Evolutionary conservation across 53 echinoderm and acorn worm genomes (phyloP).

Genomic region (Holothuria scabra): DNA sequence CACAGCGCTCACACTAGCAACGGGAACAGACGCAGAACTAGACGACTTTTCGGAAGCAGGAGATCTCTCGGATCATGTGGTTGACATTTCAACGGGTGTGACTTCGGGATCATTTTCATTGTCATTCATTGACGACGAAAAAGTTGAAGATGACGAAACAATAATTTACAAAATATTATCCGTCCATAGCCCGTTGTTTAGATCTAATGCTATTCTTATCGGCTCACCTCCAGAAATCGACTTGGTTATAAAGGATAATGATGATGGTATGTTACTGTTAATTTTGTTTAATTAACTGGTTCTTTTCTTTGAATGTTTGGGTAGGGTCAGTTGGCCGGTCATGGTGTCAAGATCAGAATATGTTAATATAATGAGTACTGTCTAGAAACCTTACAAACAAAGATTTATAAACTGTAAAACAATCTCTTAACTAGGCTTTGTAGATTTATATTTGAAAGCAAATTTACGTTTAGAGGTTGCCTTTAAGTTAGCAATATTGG

Average conservation of each 20-base stretch:
- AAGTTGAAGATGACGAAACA: constrained; percentile 7
- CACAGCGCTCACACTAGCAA: too few species aligned
- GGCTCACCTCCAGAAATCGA: not conserved
- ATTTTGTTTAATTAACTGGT: too few species aligned
- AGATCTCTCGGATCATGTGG: not conserved
- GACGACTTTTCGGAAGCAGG: not conserved
- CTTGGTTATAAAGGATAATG: not conserved
- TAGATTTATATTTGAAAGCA: too few species aligned
- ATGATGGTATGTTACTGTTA: constrained; percentile 3
- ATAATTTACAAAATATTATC: not conserved
- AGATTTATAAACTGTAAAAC: too few species aligned
- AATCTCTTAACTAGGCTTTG: too few species aligned
- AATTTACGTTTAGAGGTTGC: too few species aligned
- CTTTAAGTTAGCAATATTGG: too few species aligned
- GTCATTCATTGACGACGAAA: not conserved
- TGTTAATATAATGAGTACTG: too few species aligned
- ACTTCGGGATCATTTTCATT: not conserved
- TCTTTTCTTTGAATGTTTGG: too few species aligned
- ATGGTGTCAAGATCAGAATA: too few species aligned
- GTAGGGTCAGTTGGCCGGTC: too few species aligned
- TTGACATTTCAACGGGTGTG: not conserved
- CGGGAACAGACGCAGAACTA: not conserved
- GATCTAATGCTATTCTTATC: not conserved
- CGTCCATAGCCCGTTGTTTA: not conserved
- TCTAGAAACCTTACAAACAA: too few species aligned